Conservation (phyloP, 2,888 invertebrate species). For the Criorhina ranunculi region DNA sequence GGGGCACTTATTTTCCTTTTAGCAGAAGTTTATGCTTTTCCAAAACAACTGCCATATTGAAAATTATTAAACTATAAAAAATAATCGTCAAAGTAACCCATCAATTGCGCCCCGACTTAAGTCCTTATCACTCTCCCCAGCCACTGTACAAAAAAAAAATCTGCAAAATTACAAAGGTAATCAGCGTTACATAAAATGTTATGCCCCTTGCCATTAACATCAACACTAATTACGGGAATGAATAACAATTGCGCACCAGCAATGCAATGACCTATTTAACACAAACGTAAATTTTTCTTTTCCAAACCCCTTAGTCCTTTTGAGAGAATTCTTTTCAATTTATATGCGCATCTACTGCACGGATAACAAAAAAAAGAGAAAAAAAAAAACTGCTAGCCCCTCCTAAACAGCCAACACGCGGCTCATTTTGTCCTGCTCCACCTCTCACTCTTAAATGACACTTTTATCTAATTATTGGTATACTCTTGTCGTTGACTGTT, state of each 20-base stretch:
- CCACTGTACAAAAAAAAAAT: neutral
- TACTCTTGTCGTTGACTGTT: constrained; percentile 45
- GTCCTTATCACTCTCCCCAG: neutral
- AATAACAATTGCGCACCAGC: constrained; percentile 6
- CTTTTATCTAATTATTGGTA: constrained; percentile 66
- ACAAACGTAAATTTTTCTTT: neutral
- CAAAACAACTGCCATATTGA: too few relatives aligned
- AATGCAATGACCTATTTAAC: constrained; percentile 7
- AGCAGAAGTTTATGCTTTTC: too few relatives aligned
- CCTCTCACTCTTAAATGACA: constrained; percentile 39
- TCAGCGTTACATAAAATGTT: constrained; percentile 26
- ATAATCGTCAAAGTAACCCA: too few relatives aligned
- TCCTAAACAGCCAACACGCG: neutral
- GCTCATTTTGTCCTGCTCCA: neutral
- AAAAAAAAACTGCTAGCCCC: neutral
- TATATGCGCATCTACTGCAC: constrained; percentile 22
- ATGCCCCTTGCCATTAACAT: constrained; percentile 3
- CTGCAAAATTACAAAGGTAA: constrained; percentile 22
- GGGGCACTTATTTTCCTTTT: too few relatives aligned
- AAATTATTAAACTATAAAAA: too few relatives aligned
- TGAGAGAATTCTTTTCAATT: constrained; percentile 19
- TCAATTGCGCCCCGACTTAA: neutral
- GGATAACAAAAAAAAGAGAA: constrained; percentile 24
- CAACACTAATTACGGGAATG: constrained; percentile 34
- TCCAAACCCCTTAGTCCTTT: neutral